phyloP scores from a whole-genome alignment of 2,888 invertebrate genomes.

The Thereva nobilitata region DNA sequence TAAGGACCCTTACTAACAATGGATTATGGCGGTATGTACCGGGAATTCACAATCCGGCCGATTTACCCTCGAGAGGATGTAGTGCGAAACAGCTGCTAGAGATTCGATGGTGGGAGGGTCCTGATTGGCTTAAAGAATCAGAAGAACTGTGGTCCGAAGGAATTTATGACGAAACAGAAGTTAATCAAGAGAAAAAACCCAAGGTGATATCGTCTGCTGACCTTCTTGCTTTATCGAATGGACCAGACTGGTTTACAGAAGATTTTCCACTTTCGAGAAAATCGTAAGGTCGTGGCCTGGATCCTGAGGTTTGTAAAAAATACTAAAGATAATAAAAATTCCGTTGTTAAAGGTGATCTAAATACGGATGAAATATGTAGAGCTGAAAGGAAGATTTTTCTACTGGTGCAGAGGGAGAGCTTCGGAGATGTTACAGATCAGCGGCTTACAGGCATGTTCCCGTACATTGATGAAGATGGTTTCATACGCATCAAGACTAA shows the following conservation, averaged over 20 bases:
- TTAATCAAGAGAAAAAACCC: slow-evolving; percentile 3
- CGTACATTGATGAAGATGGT: slow-evolving; percentile 39
- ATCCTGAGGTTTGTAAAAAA: too few relatives aligned
- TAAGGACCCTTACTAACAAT: not conserved
- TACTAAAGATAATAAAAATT: too few relatives aligned
- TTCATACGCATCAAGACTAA: slow-evolving; percentile 43
- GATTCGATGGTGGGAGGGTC: slow-evolving; percentile 50
- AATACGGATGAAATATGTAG: not conserved
- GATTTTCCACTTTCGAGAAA: too few relatives aligned
- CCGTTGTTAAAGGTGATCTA: not conserved
- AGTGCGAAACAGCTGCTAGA: slow-evolving; percentile 44
- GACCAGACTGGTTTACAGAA: too few relatives aligned
- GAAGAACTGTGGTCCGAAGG: slow-evolving; percentile 43
- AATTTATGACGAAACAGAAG: slow-evolving; percentile 4
- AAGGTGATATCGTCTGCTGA: too few relatives aligned
- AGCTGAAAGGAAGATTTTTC: slow-evolving; percentile 7
- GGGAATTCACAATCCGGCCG: slow-evolving; percentile 49
- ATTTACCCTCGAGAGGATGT: slow-evolving; percentile 49
- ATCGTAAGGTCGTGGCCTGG: too few relatives aligned
- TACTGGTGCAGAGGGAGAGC: not conserved
- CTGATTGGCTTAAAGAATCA: slow-evolving; percentile 45
- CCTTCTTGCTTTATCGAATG: too few relatives aligned
- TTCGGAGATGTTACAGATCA: slow-evolving; percentile 36
- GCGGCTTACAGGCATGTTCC: slow-evolving; percentile 26
- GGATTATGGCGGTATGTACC: slow-evolving; percentile 29